Conservation (phyloP, 2,797 vertebrate species). For the Esox masquinongy region DNA sequence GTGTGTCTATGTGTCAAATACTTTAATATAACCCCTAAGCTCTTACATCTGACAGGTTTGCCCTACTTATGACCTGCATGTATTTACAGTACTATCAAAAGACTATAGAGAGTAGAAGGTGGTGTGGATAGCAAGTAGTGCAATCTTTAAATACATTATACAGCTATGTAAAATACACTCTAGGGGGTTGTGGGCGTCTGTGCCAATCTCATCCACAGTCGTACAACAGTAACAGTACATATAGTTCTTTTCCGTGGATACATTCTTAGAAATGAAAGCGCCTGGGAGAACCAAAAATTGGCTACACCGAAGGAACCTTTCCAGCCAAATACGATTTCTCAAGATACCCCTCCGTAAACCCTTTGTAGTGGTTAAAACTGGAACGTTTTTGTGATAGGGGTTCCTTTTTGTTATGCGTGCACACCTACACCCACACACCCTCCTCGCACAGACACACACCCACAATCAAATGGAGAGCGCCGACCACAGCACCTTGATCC, state of each 20-base stretch:
- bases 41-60: slow-evolving; percentile 13
- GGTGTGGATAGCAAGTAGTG: neutral
- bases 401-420: too few relatives aligned
- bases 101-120: slow-evolving; percentile 5
- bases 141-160: neutral
- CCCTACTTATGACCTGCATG: slow-evolving; percentile 26
- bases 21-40: slow-evolving; percentile 15
- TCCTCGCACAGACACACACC: too few relatives aligned
- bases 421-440: too few relatives aligned
- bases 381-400: too few relatives aligned
- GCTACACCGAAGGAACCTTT: too few relatives aligned
- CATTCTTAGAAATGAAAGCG: too few relatives aligned
- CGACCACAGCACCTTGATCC: too few relatives aligned
- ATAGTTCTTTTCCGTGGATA: neutral
- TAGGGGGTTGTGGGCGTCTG: neutral
- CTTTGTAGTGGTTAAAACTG: too few relatives aligned
- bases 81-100: slow-evolving; percentile 12
- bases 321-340: too few relatives aligned
- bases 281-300: too few relatives aligned
- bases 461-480: too few relatives aligned
- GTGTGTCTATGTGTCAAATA: neutral
- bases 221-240: neutral
- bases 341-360: too few relatives aligned
- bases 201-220: neutral
- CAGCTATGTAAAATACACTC: neutral